Conservation (phyloP, 2,113 vertebrate species). For the Dromaius novaehollandiae region DNA sequence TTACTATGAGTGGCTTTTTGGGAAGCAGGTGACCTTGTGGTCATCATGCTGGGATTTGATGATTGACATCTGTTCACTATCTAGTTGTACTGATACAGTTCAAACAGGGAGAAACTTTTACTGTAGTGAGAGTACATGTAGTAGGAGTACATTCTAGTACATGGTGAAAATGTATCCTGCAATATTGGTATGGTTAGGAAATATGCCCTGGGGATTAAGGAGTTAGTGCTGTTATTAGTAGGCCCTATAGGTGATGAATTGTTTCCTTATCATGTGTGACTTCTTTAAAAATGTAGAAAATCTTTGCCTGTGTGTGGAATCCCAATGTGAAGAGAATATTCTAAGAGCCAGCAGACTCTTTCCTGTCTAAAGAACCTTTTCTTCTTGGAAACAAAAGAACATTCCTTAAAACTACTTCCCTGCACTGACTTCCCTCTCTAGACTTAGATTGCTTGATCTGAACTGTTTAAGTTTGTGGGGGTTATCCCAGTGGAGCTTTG, state of each 20-base stretch:
- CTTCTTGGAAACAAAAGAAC: not conserved
- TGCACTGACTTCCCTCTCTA: not conserved
- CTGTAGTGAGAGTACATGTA: too few relatives aligned
- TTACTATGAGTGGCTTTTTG: not conserved
- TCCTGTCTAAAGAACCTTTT: not conserved
- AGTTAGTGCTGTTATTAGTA: not conserved
- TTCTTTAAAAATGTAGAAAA: slow-evolving; percentile 44
- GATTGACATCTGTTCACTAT: not conserved
- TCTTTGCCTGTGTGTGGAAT: slow-evolving; percentile 36
- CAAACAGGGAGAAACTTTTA: not conserved
- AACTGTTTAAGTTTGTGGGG: not conserved
- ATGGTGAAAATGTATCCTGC: not conserved
- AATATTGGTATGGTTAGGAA: not conserved
- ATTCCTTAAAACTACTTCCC: not conserved
- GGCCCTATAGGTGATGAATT: not conserved
- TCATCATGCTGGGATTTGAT: not conserved
- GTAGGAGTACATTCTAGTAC: not conserved
- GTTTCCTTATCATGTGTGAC: slow-evolving; percentile 22
- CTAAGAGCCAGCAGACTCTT: not conserved
- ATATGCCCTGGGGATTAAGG: not conserved
- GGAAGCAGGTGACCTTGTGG: not conserved
- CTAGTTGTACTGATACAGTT: not conserved
- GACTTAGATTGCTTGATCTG: not conserved
- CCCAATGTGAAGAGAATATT: slow-evolving; percentile 29
- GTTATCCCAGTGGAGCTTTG: not conserved